Conservation (phyloP, 2,113 vertebrate species). For the Girardinichthys multiradiatus region DNA sequence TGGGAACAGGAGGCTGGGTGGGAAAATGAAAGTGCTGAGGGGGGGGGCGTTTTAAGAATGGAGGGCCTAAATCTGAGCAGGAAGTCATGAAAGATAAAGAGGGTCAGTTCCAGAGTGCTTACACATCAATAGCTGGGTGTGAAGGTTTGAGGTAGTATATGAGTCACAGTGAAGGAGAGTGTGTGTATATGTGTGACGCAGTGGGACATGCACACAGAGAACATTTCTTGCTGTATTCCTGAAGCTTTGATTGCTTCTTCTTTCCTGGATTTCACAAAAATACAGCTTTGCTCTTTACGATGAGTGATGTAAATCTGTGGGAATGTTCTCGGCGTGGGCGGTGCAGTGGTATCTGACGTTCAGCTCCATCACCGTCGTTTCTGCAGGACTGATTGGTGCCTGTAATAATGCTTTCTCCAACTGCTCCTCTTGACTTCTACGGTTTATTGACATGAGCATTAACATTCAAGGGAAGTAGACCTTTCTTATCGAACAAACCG, state of each 20-base stretch:
- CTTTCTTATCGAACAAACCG: neutral
- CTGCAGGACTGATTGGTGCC: conserved; percentile 16
- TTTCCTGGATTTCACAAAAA: conserved; percentile 15
- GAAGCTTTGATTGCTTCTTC: conserved; percentile 3
- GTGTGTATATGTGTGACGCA: conserved; percentile 32
- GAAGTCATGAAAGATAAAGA: neutral
- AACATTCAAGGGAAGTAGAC: neutral
- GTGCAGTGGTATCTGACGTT: neutral
- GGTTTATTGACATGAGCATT: neutral
- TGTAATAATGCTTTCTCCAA: neutral
- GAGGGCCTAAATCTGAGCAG: neutral
- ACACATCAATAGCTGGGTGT: conserved; percentile 21
- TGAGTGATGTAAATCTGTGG: neutral
- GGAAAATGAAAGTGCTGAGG: neutral
- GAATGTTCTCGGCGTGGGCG: neutral
- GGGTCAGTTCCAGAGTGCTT: neutral
- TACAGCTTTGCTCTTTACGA: neutral
- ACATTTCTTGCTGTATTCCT: conserved; percentile 27
- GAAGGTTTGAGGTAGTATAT: neutral
- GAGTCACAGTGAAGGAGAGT: conserved; percentile 18
- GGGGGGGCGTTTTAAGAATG: neutral
- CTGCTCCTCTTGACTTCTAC: neutral
- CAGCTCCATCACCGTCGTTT: conserved; percentile 5
- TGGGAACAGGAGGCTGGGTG: conserved; percentile 7
- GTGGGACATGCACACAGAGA: conserved; percentile 50